These are phyloP conservation scores for Phragmatobia fuliginosa DNA, from an alignment of 2,888 invertebrate genomes.

Conservation along the genomic window DNA sequence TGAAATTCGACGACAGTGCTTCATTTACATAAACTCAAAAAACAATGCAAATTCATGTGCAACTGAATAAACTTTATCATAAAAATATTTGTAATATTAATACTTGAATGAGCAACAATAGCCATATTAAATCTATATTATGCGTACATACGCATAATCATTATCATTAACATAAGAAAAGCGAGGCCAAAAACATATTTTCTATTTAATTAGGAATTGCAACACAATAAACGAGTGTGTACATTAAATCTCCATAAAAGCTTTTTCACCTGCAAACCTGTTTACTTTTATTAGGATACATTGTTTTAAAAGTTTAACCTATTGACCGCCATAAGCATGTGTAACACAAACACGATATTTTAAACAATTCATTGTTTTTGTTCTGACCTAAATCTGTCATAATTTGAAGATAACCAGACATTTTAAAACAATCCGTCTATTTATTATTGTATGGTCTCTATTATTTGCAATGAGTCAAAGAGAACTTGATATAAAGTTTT, in stretches of 20 bases:
- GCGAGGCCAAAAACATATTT: no score
- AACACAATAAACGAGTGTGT: not conserved
- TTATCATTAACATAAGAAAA: no score
- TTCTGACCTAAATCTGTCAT: slow-evolving; percentile 48
- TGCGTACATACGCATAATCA: no score
- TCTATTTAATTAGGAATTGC: not conserved
- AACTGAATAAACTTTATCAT: no score
- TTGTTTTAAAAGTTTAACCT: slow-evolving; percentile 22
- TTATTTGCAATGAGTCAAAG: slow-evolving; percentile 21
- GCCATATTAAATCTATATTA: no score
- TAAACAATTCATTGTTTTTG: slow-evolving; percentile 34
- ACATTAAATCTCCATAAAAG: not conserved
- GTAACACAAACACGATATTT: slow-evolving; percentile 28
- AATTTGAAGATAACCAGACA: slow-evolving; percentile 43
- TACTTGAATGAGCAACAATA: no score
- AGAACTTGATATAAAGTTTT: not conserved
- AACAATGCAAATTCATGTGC: no score
- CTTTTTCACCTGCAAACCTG: not conserved
- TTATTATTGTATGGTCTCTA: slow-evolving; percentile 6
- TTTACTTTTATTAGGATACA: not conserved
- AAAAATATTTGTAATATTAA: no score
- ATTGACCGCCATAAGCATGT: slow-evolving; percentile 32
- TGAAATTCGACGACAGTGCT: no score
- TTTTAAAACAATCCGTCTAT: slow-evolving; percentile 30
- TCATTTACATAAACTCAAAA: no score